phyloP scores from a whole-genome alignment of 2,888 invertebrate species.

The Pyrrhia umbra region DNA sequence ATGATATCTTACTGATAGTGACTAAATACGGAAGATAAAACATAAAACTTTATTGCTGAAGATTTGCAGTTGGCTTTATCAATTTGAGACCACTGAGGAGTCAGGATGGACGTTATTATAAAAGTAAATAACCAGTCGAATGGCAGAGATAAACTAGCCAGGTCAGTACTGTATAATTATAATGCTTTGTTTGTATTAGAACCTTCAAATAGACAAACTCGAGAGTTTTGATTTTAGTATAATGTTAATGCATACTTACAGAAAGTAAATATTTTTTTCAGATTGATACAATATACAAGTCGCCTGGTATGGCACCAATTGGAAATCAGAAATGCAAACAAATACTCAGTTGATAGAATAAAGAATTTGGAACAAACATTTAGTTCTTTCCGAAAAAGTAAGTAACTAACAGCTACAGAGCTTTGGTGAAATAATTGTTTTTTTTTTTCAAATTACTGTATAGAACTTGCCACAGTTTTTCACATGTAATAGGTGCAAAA shows the following conservation, averaged over 20 bases:
- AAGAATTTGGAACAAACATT: constrained; percentile 95
- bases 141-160: constrained; percentile 89
- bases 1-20: constrained; percentile 18
- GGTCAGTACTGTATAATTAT: constrained; percentile 74
- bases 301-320: constrained; percentile 95
- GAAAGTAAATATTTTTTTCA: constrained; percentile 70
- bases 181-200: background rate
- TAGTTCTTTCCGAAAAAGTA: constrained; percentile 96
- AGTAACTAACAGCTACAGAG: constrained; percentile 55
- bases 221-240: too few species aligned
- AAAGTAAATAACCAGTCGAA: constrained; percentile 89
- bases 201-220: too few species aligned
- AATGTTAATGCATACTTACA: background rate
- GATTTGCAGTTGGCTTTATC: constrained; percentile 7
- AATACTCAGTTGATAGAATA: constrained; percentile 93
- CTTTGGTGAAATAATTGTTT: too few species aligned
- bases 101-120: constrained; percentile 85
- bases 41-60: constrained; percentile 1
- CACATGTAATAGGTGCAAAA: too few species aligned
- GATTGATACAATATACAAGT: constrained; percentile 95
- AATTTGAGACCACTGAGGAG: background rate
- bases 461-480: too few species aligned
- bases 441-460: too few species aligned
- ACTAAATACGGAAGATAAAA: constrained; percentile 11
- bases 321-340: constrained; percentile 90